Evolutionary conservation across 2,113 vertebrate species (phyloP).

Genomic region (Polypterus senegalus): DNA sequence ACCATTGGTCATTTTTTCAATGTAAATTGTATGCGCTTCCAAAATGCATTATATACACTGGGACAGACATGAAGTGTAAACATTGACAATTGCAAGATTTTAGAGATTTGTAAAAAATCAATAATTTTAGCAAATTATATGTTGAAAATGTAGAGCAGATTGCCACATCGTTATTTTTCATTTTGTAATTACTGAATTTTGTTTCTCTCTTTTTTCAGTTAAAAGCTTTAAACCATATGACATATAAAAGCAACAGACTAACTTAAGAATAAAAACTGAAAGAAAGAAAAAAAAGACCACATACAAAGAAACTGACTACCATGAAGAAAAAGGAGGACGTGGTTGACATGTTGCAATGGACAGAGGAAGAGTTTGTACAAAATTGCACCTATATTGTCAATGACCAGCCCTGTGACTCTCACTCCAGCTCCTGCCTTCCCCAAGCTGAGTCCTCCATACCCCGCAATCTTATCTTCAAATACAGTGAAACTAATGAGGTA

Average conservation of each 20-base stretch:
- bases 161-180: too few species aligned
- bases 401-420: constrained; percentile 41
- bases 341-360: constrained; percentile 40
- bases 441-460: constrained; percentile 52
- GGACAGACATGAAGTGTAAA: too few species aligned
- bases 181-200: too few species aligned
- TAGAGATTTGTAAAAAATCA: too few species aligned
- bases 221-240: too few species aligned
- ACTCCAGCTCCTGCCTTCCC: constrained; percentile 31
- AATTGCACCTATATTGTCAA: constrained; percentile 55
- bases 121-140: too few species aligned
- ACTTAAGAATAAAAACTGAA: not conserved
- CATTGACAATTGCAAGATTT: too few species aligned
- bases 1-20: too few species aligned
- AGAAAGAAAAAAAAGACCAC: not conserved
- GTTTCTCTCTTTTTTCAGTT: too few species aligned
- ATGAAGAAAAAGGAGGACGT: constrained; percentile 42
- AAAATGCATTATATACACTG: too few species aligned
- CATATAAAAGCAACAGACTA: not conserved
- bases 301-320: not conserved
- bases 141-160: too few species aligned
- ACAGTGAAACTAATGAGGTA: constrained; percentile 42
- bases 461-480: constrained; percentile 47
- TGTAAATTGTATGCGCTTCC: too few species aligned
- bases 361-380: constrained; percentile 44